Conservation (phyloP, 2,113 vertebrate genomes). For the Strix uralensis region DNA sequence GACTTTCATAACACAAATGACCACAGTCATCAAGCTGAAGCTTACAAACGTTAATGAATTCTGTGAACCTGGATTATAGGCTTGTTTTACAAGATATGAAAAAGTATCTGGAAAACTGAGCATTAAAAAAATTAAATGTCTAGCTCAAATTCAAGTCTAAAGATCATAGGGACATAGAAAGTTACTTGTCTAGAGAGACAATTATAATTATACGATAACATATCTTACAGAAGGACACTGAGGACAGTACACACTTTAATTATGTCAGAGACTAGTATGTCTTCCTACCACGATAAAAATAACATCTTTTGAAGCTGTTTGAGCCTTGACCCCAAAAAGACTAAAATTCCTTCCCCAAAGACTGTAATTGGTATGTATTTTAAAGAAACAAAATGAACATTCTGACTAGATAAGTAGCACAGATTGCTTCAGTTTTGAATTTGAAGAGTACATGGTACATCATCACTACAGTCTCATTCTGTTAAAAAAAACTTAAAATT, state of each 20-base stretch:
- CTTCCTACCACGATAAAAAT: neutral
- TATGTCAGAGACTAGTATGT: neutral
- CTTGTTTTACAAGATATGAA: neutral
- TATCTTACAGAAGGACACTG: neutral
- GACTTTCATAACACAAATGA: neutral
- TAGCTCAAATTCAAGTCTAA: neutral
- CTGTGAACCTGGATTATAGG: neutral
- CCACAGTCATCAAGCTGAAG: neutral
- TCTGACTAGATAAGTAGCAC: neutral
- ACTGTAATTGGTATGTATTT: neutral
- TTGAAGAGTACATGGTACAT: neutral
- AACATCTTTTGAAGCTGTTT: neutral
- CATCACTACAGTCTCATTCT: neutral
- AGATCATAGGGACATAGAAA: neutral
- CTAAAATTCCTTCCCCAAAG: neutral
- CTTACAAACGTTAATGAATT: neutral
- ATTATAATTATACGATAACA: neutral
- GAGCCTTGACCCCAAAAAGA: neutral
- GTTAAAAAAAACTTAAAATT: neutral
- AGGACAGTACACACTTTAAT: neutral
- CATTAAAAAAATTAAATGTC: neutral
- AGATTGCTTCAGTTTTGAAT: neutral
- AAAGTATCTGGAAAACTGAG: neutral
- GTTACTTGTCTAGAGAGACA: neutral
- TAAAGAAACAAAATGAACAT: neutral